Conservation (phyloP, 2,797 vertebrate species). For the Lagocephalus sceleratus region DNA sequence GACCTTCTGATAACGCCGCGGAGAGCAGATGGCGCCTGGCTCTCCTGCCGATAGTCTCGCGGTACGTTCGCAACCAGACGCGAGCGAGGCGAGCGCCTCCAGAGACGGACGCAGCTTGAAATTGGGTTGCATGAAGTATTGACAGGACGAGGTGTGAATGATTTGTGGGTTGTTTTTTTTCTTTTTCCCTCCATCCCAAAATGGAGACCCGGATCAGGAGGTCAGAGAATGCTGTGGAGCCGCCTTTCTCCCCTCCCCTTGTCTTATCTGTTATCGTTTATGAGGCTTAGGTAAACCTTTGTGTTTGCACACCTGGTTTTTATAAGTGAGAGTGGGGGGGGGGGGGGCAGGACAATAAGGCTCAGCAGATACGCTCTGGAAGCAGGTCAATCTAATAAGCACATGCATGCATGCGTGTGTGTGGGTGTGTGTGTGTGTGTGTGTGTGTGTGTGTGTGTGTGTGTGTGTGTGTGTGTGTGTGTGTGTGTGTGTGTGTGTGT, state of each 20-base stretch:
- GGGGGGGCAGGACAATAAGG: slow-evolving; percentile 36
- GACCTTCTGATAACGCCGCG: slow-evolving; percentile 9
- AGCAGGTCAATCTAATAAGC: slow-evolving; percentile 32
- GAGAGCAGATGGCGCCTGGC: slow-evolving; percentile 3
- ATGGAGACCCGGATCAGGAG: not conserved
- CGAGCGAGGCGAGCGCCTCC: no score
- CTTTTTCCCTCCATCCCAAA: no score
- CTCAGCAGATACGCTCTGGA: slow-evolving; percentile 43
- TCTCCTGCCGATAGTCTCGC: slow-evolving; percentile 5
- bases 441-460: slow-evolving; percentile 41
- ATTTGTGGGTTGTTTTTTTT: no score
- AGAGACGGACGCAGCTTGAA: no score
- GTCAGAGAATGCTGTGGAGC: not conserved
- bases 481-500: slow-evolving; percentile 39
- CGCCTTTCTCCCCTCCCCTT: slow-evolving; percentile 12
- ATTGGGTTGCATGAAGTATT: no score
- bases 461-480: slow-evolving; percentile 45
- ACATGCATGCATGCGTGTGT: no score
- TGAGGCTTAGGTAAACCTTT: slow-evolving; percentile 55
- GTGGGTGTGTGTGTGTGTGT: slow-evolving; percentile 39
- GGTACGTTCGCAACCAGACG: no score
- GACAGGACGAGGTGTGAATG: no score
- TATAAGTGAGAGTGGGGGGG: slow-evolving; percentile 45
- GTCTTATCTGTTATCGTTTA: slow-evolving; percentile 62
- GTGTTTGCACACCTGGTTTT: slow-evolving; percentile 70